Evolutionary conservation across 2,113 vertebrate genomes (phyloP).

Genomic region (Bubalus kerabau): DNA sequence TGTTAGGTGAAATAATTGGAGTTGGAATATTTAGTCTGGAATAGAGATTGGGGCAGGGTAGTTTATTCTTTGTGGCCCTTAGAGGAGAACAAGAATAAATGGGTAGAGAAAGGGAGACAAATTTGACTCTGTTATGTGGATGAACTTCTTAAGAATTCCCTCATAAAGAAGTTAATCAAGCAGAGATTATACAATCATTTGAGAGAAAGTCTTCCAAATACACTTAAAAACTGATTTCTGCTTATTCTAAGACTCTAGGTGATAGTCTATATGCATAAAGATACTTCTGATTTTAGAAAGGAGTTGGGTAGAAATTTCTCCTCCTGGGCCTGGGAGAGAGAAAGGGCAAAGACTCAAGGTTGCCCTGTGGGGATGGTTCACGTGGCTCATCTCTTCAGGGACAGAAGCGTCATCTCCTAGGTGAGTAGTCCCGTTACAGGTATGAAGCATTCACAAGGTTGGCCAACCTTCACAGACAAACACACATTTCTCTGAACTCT

Average conservation of each 20-base stretch:
- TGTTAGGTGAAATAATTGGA: neutral
- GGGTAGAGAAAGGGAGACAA: neutral
- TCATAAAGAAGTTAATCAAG: neutral
- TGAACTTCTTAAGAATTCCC: neutral
- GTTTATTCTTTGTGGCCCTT: neutral
- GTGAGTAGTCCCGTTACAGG: constrained; percentile 17
- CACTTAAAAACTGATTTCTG: neutral
- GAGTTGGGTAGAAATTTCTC: neutral
- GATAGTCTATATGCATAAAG: neutral
- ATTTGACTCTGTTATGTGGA: neutral
- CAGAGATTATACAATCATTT: neutral
- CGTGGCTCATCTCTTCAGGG: neutral
- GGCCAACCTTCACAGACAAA: constrained; percentile 58
- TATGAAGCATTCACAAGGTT: constrained; percentile 56
- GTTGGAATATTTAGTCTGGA: neutral
- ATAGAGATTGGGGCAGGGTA: neutral
- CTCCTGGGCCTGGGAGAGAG: neutral
- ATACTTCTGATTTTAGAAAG: neutral
- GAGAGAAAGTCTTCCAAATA: neutral
- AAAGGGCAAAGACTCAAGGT: neutral
- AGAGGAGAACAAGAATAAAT: neutral
- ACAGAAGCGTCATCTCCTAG: neutral
- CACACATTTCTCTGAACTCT: constrained; percentile 63
- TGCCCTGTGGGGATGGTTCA: neutral
- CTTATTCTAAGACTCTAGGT: neutral